Base-by-base conservation (phyloP, 2,113 vertebrate species). In the Microtus pennsylvanicus region DNA sequence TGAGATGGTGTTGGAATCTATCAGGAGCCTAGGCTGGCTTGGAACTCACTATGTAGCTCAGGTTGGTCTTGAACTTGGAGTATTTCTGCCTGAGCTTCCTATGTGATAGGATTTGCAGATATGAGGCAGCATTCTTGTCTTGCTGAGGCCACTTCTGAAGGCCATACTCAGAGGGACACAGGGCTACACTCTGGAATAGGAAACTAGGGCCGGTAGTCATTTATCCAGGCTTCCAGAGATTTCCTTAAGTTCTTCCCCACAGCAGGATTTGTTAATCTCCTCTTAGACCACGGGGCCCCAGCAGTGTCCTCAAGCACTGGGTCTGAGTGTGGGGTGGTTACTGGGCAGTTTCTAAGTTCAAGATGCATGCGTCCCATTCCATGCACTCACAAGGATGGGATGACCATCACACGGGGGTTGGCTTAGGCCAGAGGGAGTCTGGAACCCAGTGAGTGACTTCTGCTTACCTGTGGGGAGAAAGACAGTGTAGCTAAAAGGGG, bases 381-480 rank as follows among this genome's bases (percentile, higher is more conserved):
- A 47, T 13, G 47, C 7, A 17, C 38, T 55, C 42, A 47, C 2
- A 21, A 72, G 16, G 86, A 77, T 33, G 55, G 26, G 55, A 13
- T 47, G 78, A 75, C 50, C 87, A 61, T 50, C 69, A 96, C 28
- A 47, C 1, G 2, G 30, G 35, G 38, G 21, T 50, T 89, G 83
- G 52, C 50, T 63, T 47, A 93, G 70, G 72, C 42, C 24, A 47
- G 35, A 89, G 7, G 7, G 70, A 85, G 30, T 76, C 78, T 76
- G 69, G 87, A 82, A 92, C 83, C 90, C 2, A 82, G 63, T 16
- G n/a, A 82, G 55, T n/a, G 19, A 0, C 33, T 81, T 78, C 72
- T 1, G 30, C 97, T 97, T 97, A 99, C 99, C 98, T 98, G 97
- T 35, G 99, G 99, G 38, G 99, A 99, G 98, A 99, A 99, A 67